Base-by-base conservation (phyloP, 1,140 invertebrate genomes). In the Chymomyza costata region DNA sequence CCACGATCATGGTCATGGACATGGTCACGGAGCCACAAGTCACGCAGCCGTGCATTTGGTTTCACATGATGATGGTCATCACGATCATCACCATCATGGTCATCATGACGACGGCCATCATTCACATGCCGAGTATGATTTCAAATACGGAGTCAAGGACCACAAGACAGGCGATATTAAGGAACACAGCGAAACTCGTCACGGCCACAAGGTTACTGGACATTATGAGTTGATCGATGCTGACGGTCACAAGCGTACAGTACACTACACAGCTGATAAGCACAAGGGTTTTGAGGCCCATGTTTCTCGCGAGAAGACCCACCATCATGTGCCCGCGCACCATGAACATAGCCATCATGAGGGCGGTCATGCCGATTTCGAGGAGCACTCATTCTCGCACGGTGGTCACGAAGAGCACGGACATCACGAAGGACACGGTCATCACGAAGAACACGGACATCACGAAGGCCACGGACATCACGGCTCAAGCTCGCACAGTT, bases 201-300 rank as follows among this genome's bases (percentile, higher is more conserved):
- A 83, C 15, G 82, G 82, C 49, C 70, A 82, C 45, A 70, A 73
- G 61, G 85, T 86, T 45, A 64, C 83, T 57, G 85, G 85, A 63
- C 65, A 82, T 43, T 86, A 86, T 58, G 69, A 73, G 65, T 66
- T 86, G 58, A 70, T 86, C 46, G 86, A 86, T 49, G 81, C 86
- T 38, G 86, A 87, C 59, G 86, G 86, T n/a, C 82, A 84, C 55
- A 82, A 84, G 55, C 63, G 86, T 1, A 82, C 71, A 38, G 86
- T 87, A 11, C 86, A 87, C 45, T 87, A 87, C 35, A 83, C 78
- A 1, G 84, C 86, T 28, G 86, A 87, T 48, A 74, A 78, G 47
- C 68, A 83, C 63, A 83, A 70, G 56, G 86, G 86, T 2, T 86
- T 86, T 63, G 74, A 86, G 49, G 86, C 86, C 6, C 57, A 76